Evolutionary conservation across 2,888 invertebrate species (phyloP), one percentile per base, ranked within the genome.

Genomic region (Miltochrista miniata): DNA sequence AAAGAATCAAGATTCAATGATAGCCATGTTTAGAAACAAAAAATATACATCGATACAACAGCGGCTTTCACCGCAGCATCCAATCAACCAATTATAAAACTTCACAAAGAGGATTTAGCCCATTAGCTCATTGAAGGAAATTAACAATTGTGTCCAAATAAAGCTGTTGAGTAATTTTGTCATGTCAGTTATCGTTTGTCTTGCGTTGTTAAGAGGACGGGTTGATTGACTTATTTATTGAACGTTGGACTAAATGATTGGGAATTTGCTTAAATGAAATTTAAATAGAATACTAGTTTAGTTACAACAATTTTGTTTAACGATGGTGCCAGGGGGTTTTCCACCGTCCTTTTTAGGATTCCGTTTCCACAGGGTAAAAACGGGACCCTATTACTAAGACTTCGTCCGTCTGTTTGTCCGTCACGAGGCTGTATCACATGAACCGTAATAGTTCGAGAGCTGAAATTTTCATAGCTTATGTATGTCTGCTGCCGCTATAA

Each of bases 121-220:
- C 85, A 90, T 90, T 90, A 90, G 86, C 74, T 84, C 85, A 87
- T 85, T 84, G 88, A 76, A 90, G 90, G 90, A 89, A 90, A 90
- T 90, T 90, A 90, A 90, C 90, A 90, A 90, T 90, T 90, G 89
- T 87, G 86, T 83, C 83, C 78, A 87, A 89, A 90, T 90, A 87
- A 84, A 85, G 85, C 86, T 83, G 86, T 86, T 87, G 81, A 84
- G 79, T 84, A 86, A 87, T 85, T 81, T 79, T 62, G 77, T 76
- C 82, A 83, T 83, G 90, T 90, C 90, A 90, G 88, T 90, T 87
- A 89, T 89, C 88, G 72, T 87, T 87, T 81, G 80, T 74, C 79
- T 76, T 73, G 73, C 54, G 69, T 64, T 68, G 68, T 60, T 64
- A 65, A 70, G 65, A 68, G 61, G 60, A 67, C 52, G 74, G 70